phyloP scores from a whole-genome alignment of 2,113 vertebrate genomes.

The Dolichallabes microphthalmus region DNA sequence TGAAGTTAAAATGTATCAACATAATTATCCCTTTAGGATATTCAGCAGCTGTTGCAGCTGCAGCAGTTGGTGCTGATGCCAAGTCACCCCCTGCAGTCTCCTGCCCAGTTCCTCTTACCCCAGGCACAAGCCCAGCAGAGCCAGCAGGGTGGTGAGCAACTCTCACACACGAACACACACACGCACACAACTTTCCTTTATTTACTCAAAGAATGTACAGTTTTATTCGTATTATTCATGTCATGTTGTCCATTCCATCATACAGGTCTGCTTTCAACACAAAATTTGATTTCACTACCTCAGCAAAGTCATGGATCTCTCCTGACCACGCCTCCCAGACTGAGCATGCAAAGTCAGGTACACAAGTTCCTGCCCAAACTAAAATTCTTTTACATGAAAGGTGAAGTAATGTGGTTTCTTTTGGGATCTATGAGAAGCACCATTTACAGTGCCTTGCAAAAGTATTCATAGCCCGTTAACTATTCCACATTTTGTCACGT shows the following conservation, averaged over 20 bases:
- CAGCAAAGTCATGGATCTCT: slow-evolving; percentile 85
- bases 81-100: slow-evolving; percentile 83
- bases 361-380: slow-evolving; percentile 1
- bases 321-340: slow-evolving; percentile 79
- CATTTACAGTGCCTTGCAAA: too few relatives aligned
- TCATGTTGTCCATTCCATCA: neutral
- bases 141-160: slow-evolving; percentile 74
- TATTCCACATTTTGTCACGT: too few relatives aligned
- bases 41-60: slow-evolving; percentile 88
- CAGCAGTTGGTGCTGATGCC: slow-evolving; percentile 88
- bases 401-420: neutral
- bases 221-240: neutral
- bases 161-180: neutral
- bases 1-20: neutral
- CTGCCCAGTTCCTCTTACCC: slow-evolving; percentile 86
- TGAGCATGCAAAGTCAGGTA: slow-evolving; percentile 83
- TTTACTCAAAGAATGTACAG: neutral
- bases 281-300: slow-evolving; percentile 93
- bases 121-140: slow-evolving; percentile 82
- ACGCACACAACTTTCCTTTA: neutral
- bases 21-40: slow-evolving; percentile 70
- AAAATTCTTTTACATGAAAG: neutral
- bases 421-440: neutral
- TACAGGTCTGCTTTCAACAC: slow-evolving; percentile 82
- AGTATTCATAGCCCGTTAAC: too few relatives aligned